Base-by-base conservation (phyloP, 2,888 invertebrate species). In the Parelbella ahira region DNA sequence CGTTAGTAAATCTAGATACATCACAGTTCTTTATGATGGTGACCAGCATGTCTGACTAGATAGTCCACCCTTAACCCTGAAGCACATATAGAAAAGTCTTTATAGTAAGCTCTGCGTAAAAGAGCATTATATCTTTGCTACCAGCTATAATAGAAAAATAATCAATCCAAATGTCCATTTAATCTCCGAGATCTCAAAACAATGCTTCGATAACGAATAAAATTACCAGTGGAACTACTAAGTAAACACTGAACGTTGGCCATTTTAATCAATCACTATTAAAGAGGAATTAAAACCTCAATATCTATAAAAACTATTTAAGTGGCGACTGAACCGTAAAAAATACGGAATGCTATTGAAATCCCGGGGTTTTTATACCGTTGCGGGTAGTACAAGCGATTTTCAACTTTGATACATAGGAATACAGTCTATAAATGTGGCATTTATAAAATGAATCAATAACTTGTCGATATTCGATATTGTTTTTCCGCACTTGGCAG, bases 401-500 rank as follows among this genome's bases (percentile, higher is more conserved):
- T 24, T 9, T 34, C 15, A 15, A 5, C 34, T 24, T 34, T 34
- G 24, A 6, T 0, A 3, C 1, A 4, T 21, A n/a, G 2, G n/a
- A 2, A 12, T 20, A 33, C 3, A 8, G 12, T 12, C 21, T 20
- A 6, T 20, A 2, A 6, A 5, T 2, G 20, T 5, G 20, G 5
- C 20, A 6, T 20, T n/a, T 4, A 20, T 20, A n/a, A 2, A n/a
- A n/a, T n/a, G 5, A 20, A 20, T 20, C 15, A 4, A 4, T 4
- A 2, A 4, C 23, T 24, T 4, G 12, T 12, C 28, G 28, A 15
- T 28, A 28, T 3, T 37, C 15, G 38, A 38, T 38, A 32, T 39
- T 39, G 32, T 39, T 38, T 32, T 24, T 5, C 30, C 39, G 39
- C 32, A 30, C 25, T 32, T 39, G 39, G 32, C 39, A 32, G 39